Base-by-base conservation (phyloP, 35 echinoderm and acorn worm species). In the Chiridota heheva region DNA sequence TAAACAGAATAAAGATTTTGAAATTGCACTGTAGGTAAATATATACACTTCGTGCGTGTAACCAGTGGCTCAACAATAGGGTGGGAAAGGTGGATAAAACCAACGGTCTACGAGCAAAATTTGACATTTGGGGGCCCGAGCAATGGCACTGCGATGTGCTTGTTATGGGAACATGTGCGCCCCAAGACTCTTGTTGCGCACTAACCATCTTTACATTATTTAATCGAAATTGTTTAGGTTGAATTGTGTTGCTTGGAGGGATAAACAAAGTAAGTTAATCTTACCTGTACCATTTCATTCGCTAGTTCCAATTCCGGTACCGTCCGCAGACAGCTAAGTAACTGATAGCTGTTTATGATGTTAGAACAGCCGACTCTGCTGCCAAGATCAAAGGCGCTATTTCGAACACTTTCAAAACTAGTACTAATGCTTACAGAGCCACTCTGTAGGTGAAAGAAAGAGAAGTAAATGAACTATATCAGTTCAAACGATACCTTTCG, bases 201-300 rank as follows among this genome's bases (percentile, higher is more conserved):
- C 10, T 13, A 53, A 10, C 48, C 10, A 53, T 10, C 48, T 53
- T 53, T 13, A 13, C 22, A 53, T 53, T 22, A 10, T 53, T 13
- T 53, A 13, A 22, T 53, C 48, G 22, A 22, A 13, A 53, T 53
- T 53, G 67, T 6, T n/a, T 36, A 36, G 40, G 40, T 5, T 30
- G 39, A 25, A 7, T 20, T 53, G 22, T 53, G 22, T 53, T 13
- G 48, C 10, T 10, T 53, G 10, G 48, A 53, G 48, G 48, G 22
- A 53, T 53, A 10, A 53, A 10, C 10, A 53, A 53, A 13, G 48
- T 53, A 22, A 53, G 22, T 13, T 53, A 22, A 53, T 53, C 73
- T 77, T 59, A 77, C 73, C 30, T 46, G 39, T 31, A 77, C 60
- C 47, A 77, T 77, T 40, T 77, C 49, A 20, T 58, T 41, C 13